Base-by-base conservation (phyloP, 1,140 invertebrate species). In the Sitophilus oryzae region DNA sequence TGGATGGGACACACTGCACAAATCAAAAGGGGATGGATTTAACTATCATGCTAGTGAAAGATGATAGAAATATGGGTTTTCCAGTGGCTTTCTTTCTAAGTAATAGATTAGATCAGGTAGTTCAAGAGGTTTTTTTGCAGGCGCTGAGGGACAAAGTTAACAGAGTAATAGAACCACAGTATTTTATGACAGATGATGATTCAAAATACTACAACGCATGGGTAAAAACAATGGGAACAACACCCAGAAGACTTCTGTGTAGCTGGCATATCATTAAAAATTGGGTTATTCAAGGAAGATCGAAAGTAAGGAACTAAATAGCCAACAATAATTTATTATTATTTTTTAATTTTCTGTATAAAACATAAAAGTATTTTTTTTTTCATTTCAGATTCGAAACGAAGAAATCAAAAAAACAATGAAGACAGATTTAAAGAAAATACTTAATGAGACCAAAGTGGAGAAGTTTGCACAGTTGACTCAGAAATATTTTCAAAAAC, bases 151-250 rank as follows among this genome's bases (percentile, higher is more conserved):
- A 30, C n/a, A 47, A 43, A 21, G 3, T 56, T 30, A 14, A 11
- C 11, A 18, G 15, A 35, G 19, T n/a, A 45, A 46, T 46, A 30
- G 3, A 46, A 2, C 14, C 37, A 2, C 15, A 41, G 15, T 52
- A 52, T 30, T 10, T 52, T 8, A 52, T 57, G 55, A 52, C 10
- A 38, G 55, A 57, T 44, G 55, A 57, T 52, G 49, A 58, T 25
- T n/a, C 52, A 10, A 58, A 55, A 58, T 61, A 58, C 46, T 55
- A 58, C 23, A 58, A 55, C 19, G 56, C 50, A 8, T 58, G 56
- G 56, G 15, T 15, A 15, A 40, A 55, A 14, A 38, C 35, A 30
- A 58, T 58, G 50, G 50, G n/a, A 49, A 45, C 16, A 19, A 43
- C 25, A 49, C 56, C 56, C n/a, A 47, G 56, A 55, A 41, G 56